Percentiles rank a stretch among this genome's conserved stretches.
Evolutionary conservation across 2,113 vertebrate species (phyloP).

Genomic region (Dasyornis broadbenti): DNA sequence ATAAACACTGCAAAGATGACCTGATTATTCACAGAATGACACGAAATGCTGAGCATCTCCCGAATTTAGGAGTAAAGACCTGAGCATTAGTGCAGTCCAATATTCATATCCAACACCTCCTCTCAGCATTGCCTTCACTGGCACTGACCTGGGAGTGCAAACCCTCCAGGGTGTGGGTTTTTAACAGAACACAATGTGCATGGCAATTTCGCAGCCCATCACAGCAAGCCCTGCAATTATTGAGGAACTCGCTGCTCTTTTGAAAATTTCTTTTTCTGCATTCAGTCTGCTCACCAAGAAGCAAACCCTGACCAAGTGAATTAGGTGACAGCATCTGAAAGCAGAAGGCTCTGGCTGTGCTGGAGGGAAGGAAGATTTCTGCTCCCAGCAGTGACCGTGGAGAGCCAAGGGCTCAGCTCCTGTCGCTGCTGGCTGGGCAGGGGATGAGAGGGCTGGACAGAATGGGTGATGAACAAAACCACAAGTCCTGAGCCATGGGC

Average conservation of each 20-base stretch:
- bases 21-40: neutral
- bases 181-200: neutral
- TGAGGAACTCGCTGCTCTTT: neutral
- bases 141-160: neutral
- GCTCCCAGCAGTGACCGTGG: neutral
- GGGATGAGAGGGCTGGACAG: neutral
- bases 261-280: neutral
- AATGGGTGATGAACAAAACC: neutral
- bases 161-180: neutral
- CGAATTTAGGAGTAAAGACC: neutral
- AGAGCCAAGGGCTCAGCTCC: neutral
- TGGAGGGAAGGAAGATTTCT: neutral
- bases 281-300: neutral
- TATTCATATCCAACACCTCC: neutral
- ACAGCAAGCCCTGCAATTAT: neutral
- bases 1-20: neutral
- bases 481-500: neutral
- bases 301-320: neutral
- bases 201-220: neutral
- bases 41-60: neutral
- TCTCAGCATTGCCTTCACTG: neutral
- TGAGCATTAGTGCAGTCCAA: neutral
- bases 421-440: neutral
- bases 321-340: neutral
- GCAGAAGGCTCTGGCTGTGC: neutral